These are phyloP conservation scores for Limenitis camilla DNA, from an alignment of 2,888 invertebrate species.

Conservation along the genomic window DNA sequence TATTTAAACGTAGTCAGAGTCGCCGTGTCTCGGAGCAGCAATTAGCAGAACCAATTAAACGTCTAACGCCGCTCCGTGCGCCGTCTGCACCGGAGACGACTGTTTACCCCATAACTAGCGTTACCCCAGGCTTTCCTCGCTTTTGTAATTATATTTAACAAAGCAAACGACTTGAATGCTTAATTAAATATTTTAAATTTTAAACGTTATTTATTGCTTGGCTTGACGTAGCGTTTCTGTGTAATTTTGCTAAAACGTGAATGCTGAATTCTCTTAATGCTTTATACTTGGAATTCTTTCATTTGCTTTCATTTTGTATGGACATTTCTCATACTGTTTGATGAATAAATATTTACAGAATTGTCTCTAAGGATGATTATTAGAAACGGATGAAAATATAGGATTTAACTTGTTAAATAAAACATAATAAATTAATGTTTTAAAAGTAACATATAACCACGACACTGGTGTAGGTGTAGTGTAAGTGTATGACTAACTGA, in stretches of 20 bases:
- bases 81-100: constrained; percentile 19
- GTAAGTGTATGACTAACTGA: too few relatives aligned
- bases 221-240: neutral
- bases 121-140: constrained; percentile 13
- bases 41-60: constrained; percentile 33
- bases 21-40: constrained; percentile 21
- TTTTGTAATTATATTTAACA: constrained; percentile 14
- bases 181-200: constrained; percentile 15
- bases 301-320: too few relatives aligned
- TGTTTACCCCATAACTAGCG: constrained; percentile 17
- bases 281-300: too few relatives aligned
- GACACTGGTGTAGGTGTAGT: too few relatives aligned
- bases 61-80: constrained; percentile 18
- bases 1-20: constrained; percentile 1
- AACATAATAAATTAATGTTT: too few relatives aligned
- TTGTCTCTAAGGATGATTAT: too few relatives aligned
- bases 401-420: too few relatives aligned
- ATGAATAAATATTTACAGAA: too few relatives aligned
- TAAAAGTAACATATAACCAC: too few relatives aligned
- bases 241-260: neutral
- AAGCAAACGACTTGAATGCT: constrained; percentile 15
- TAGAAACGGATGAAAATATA: too few relatives aligned
- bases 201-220: constrained; percentile 5
- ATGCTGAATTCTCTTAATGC: too few relatives aligned
- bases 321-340: too few relatives aligned